Base-by-base conservation (phyloP, 2,888 invertebrate genomes). In the Leptogaster cylindrica region DNA sequence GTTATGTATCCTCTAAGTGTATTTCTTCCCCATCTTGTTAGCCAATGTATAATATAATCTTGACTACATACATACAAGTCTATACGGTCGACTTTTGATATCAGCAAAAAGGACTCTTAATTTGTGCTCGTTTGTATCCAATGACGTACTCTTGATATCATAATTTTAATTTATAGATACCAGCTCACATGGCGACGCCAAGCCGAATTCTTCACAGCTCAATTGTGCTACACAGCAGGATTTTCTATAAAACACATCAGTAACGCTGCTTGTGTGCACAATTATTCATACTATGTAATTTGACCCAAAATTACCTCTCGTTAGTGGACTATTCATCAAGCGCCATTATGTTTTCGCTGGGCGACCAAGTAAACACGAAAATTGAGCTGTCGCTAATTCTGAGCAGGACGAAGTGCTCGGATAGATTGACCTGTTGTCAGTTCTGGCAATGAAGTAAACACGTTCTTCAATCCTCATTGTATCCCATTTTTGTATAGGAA, bases 321-420 rank as follows among this genome's bases (percentile, higher is more conserved):
- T 73, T 73, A 73, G 73, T 71, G 70, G 70, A 72, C 73, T 73
- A 73, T 73, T 73, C 73, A 73, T 73, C 73, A 72, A 72, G 71
- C 68, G 69, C 71, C 50, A 70, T 70, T 70, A 70, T 51, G 68
- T 50, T 70, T 69, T 66, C 65, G 65, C 58, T 69, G 55, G n/a
- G 58, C 50, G 71, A 71, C 71, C 68, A 73, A 71, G 72, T 73
- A 73, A 72, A 72, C 71, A 72, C 68, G 70, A 70, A 73, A 69
- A 73, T 71, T 71, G 73, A 73, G 70, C 46, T 27, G 18, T 27
- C 20, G 28, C 28, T 28, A 44, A 44, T 41, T 63, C 28, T 63
- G 46, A 44, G 46, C 46, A 44, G 41, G 12, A n/a, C 28, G 18
- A 25, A 10, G 12, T 20, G 6, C 4, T 2, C 28, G 28, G 10